A percentile compares a stretch with the other conserved stretches of the same genome.
phyloP scores from a whole-genome alignment of 2,797 vertebrate species.

The Rachycentron canadum region DNA sequence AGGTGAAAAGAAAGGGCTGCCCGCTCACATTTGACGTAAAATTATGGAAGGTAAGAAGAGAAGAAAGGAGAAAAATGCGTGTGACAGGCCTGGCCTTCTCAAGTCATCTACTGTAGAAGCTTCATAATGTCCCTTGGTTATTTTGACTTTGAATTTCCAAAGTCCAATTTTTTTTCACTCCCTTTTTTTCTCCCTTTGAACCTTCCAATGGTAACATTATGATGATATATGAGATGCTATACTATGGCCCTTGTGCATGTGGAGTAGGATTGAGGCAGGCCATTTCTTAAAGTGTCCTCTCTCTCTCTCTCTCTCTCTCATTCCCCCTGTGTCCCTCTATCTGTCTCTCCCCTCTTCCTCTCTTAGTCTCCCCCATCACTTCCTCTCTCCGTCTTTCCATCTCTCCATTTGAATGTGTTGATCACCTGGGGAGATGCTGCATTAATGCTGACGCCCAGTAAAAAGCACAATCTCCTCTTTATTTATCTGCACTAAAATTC shows the following conservation, averaged over 20 bases:
- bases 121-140: constrained; percentile 81
- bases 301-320: constrained; percentile 35
- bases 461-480: constrained; percentile 83
- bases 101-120: constrained; percentile 79
- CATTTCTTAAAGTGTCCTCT: constrained; percentile 79
- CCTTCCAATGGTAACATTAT: constrained; percentile 81
- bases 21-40: constrained; percentile 79
- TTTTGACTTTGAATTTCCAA: constrained; percentile 82
- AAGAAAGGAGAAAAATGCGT: constrained; percentile 73
- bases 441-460: constrained; percentile 83
- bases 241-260: constrained; percentile 75
- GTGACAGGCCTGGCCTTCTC: constrained; percentile 76
- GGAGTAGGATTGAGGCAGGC: constrained; percentile 74
- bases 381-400: constrained; percentile 58
- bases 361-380: constrained; percentile 64
- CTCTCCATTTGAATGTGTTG: constrained; percentile 82
- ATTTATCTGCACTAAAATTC: constrained; percentile 86
- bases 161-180: constrained; percentile 66
- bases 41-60: constrained; percentile 81
- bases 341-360: constrained; percentile 47
- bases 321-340: constrained; percentile 33
- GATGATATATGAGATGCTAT: constrained; percentile 83
- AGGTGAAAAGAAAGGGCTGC: constrained; percentile 80
- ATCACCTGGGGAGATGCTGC: constrained; percentile 85
- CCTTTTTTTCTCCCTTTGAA: constrained; percentile 76